A percentile compares a stretch with the other conserved stretches of the same genome.
These are phyloP conservation scores for Clivina fossor DNA, from an alignment of 2,888 invertebrate species.

Conservation along the genomic window DNA sequence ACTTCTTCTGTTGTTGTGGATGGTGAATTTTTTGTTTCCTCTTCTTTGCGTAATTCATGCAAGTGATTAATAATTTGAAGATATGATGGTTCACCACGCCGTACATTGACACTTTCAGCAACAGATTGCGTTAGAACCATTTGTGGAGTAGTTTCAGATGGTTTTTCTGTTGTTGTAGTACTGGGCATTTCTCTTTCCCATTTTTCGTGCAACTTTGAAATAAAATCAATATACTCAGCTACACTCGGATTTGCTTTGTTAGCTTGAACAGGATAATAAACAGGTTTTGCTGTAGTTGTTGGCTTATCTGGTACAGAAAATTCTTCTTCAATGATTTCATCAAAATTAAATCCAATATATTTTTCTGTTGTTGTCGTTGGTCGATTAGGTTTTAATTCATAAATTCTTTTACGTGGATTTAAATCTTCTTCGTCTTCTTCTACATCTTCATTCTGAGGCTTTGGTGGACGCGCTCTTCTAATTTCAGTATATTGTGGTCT, in stretches of 20 bases:
- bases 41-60: constrained; percentile 19
- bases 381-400: constrained; percentile 43
- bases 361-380: constrained; percentile 34
- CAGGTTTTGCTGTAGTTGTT: constrained; percentile 41
- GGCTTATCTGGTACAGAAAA: constrained; percentile 38
- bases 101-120: constrained; percentile 39
- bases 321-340: constrained; percentile 43
- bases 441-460: constrained; percentile 34
- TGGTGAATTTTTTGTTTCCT: constrained; percentile 16
- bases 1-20: constrained; percentile 9
- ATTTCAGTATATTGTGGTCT: constrained; percentile 25
- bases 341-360: too few species aligned
- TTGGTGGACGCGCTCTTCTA: constrained; percentile 32
- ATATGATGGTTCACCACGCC: constrained; percentile 32
- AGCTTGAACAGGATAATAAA: constrained; percentile 25
- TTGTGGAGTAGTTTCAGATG: neutral
- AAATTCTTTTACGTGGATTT: constrained; percentile 37
- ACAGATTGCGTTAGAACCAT: constrained; percentile 7
- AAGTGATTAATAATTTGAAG: constrained; percentile 29
- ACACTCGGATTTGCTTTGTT: constrained; percentile 46
- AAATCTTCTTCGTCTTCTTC: constrained; percentile 39
- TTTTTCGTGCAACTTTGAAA: constrained; percentile 46
- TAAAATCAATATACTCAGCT: constrained; percentile 47
- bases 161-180: constrained; percentile 38
- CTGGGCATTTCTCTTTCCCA: constrained; percentile 41